Base-by-base conservation (phyloP, 2,797 vertebrate species). In the Momotus momota region DNA sequence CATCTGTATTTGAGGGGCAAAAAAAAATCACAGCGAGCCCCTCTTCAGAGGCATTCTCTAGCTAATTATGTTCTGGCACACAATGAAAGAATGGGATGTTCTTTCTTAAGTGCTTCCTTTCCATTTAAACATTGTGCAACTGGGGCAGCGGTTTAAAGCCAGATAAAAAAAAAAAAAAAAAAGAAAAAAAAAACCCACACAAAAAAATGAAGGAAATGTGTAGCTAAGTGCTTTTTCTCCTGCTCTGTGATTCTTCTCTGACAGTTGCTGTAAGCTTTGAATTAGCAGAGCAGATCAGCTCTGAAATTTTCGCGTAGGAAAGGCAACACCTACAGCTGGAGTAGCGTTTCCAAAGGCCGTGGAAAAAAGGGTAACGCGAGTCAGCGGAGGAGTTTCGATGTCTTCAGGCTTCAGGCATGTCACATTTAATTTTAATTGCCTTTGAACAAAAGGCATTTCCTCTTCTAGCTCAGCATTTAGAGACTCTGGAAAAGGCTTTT, bases 351-450 rank as follows among this genome's bases (percentile, higher is more conserved):
- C 91, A 33, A 16, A 55, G 70, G 41, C 55, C 19, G 1, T 45
- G 23, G 91, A 93, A 93, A 96, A 81, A 88, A 77, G 67, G 87
- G 83, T 94, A 86, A 89, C 31, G 40, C 49, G 92, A 91, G 88
- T 86, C 90, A 66, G 87, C 3, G 26, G 78, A 92, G 84, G 89
- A 91, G 83, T 75, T 94, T 55, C 91, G 66, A 88, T 92, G 60
- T 90, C 80, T 93, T 80, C 78, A 66, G 83, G 21, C 31, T 78
- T 95, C 90, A 78, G 91, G 86, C 81, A 78, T 87, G 93, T 96
- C 86, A 81, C 86, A 84, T 94, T 93, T 93, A 89, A 90, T 96
- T 97, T 97, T 97, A 96, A 97, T 96, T 97, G 94, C 81, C 69
- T 97, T 92, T 93, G 93, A 92, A 92, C 86, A 96, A 93, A 96